These are phyloP conservation scores for Acanthosepion pharaonis DNA, from an alignment of 2,888 invertebrate genomes.

Conservation along the genomic window DNA sequence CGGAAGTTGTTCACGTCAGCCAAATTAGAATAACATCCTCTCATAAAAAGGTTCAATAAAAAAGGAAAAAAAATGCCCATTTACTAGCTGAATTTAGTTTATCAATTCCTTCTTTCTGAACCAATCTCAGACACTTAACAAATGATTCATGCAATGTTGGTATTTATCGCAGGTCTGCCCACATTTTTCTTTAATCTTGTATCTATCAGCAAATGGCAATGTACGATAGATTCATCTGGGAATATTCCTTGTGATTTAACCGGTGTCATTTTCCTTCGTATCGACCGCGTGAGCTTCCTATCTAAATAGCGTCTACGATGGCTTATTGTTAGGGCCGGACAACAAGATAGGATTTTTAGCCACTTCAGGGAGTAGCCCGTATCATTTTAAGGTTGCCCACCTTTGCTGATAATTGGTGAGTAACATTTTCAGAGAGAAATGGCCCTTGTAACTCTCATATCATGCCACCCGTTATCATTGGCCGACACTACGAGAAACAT, in stretches of 20 bases:
- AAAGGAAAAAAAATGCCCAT: background rate
- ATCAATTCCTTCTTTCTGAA: background rate
- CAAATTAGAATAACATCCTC: too few species aligned
- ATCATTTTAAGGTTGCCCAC: background rate
- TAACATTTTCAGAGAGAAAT: background rate
- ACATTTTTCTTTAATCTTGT: background rate
- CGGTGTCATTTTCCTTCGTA: background rate
- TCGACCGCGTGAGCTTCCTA: background rate
- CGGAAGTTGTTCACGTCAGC: too few species aligned
- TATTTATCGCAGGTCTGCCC: background rate
- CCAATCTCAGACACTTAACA: background rate
- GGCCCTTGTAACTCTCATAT: background rate
- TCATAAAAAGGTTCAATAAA: background rate
- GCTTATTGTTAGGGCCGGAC: background rate
- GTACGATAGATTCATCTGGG: slow-evolving; percentile 17
- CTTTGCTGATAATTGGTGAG: background rate
- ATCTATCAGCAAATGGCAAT: background rate
- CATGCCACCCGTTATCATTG: background rate
- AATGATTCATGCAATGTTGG: background rate
- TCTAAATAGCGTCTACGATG: background rate
- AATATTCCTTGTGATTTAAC: background rate
- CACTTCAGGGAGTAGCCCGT: background rate
- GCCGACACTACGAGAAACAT: background rate
- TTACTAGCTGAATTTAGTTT: background rate
- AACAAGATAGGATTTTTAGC: background rate